Conservation (phyloP, 1,140 invertebrate species). For the Stenopsyche tienmushanensis region DNA sequence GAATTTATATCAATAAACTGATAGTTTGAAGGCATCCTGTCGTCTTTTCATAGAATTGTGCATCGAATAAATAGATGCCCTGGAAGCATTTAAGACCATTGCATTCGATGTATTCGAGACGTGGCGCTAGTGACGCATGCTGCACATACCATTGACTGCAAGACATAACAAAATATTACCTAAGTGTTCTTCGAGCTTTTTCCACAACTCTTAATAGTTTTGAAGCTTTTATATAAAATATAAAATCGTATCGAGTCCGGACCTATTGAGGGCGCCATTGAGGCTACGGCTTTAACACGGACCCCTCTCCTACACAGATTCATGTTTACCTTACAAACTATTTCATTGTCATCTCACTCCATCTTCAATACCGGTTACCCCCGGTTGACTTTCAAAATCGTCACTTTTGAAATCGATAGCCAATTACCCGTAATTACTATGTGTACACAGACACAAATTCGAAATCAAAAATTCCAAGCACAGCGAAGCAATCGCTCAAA, state of each 20-base stretch:
- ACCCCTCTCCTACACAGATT: not conserved
- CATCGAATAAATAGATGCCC: no score
- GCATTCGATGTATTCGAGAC: no score
- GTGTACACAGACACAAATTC: no score
- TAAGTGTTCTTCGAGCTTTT: no score
- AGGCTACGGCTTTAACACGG: constrained; percentile 1
- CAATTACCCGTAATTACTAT: constrained; percentile 20
- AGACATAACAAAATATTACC: not conserved
- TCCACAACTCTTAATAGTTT: not conserved
- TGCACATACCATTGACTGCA: not conserved
- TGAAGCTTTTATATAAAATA: not conserved
- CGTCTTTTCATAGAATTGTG: no score
- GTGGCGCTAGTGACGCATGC: no score
- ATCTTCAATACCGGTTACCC: no score
- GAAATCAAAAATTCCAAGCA: no score
- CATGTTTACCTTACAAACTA: constrained; percentile 14
- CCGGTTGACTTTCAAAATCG: not conserved
- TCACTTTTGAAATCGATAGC: constrained; percentile 25
- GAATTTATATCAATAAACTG: no score
- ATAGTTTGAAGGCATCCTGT: no score
- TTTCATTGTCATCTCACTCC: constrained; percentile 15
- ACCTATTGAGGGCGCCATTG: constrained; percentile 12
- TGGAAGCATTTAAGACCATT: no score
- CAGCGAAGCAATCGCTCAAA: no score
- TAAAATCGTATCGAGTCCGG: not conserved